phyloP scores from a whole-genome alignment of 2,797 vertebrate species.

The Gobionotothen gibberifrons region DNA sequence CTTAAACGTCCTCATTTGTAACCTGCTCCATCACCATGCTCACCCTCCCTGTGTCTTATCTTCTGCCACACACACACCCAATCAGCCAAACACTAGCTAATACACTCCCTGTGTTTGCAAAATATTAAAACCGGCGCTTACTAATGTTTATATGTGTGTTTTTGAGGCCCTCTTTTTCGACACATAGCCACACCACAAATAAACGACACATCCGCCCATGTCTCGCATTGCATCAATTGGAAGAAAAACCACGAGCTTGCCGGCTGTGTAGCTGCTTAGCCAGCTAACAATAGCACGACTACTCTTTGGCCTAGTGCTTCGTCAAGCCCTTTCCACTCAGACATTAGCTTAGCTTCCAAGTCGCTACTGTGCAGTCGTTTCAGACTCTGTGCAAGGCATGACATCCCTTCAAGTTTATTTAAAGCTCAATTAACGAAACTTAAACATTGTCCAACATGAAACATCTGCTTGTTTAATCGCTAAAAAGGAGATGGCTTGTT shows the following conservation, averaged over 20 bases:
- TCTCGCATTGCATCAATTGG: conserved; percentile 24
- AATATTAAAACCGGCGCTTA: conserved; percentile 22
- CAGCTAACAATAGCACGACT: conserved; percentile 75
- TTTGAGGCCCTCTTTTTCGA: conserved; percentile 4
- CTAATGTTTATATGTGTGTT: conserved; percentile 12
- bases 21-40: conserved; percentile 1
- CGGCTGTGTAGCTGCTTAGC: conserved; percentile 45
- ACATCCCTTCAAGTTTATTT: fast-evolving
- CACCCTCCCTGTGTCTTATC: neutral
- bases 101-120: conserved; percentile 1
- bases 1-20: neutral
- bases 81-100: neutral
- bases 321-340: conserved; percentile 48
- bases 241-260: conserved; percentile 9
- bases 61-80: conserved; percentile 17
- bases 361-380: neutral
- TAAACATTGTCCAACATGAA: fast-evolving
- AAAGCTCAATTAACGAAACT: fast-evolving
- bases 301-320: conserved; percentile 67
- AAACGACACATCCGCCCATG: conserved; percentile 19
- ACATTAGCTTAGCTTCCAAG: conserved; percentile 55
- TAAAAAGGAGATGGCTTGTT: conserved; percentile 70
- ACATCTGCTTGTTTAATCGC: conserved; percentile 31
- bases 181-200: neutral
- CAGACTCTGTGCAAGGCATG: neutral